phyloP scores from a whole-genome alignment of 1,140 invertebrate species.

The Cotesia chilonis region DNA sequence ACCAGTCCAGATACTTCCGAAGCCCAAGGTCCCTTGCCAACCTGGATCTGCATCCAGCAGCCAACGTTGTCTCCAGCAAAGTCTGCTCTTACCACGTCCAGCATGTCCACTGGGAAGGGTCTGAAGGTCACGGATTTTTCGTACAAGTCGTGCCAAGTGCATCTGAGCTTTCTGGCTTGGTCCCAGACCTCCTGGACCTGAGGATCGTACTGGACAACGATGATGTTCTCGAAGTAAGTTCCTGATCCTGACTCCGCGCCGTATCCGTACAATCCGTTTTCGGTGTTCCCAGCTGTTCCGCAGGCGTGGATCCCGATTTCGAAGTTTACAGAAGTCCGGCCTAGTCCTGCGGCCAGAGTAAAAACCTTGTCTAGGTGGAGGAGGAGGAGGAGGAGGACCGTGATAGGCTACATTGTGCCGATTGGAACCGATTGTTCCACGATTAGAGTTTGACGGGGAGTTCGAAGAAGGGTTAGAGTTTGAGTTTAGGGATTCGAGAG shows the following conservation, averaged over 20 bases:
- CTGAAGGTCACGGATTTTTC: constrained; percentile 95
- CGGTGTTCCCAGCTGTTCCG: constrained; percentile 89
- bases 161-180: constrained; percentile 89
- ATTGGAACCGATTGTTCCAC: constrained; percentile 61
- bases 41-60: constrained; percentile 95
- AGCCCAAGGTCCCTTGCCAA: constrained; percentile 95
- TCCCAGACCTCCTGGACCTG: constrained; percentile 97
- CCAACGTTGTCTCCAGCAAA: constrained; percentile 95
- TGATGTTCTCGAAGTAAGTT: constrained; percentile 94
- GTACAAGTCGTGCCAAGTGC: constrained; percentile 96
- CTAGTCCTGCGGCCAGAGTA: constrained; percentile 80
- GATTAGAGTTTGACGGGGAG: constrained; percentile 46
- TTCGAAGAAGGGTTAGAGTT: too few species aligned
- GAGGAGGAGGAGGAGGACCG: constrained; percentile 74
- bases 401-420: constrained; percentile 71
- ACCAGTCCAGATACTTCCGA: constrained; percentile 93
- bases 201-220: constrained; percentile 93
- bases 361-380: constrained; percentile 70
- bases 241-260: constrained; percentile 86
- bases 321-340: constrained; percentile 85
- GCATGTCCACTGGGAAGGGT: constrained; percentile 94
- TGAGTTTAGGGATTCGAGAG: constrained; percentile 69
- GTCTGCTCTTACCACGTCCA: constrained; percentile 91
- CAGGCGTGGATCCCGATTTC: constrained; percentile 91
- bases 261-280: constrained; percentile 85